phyloP scores from a whole-genome alignment of 2,888 invertebrate genomes.

The Sialis fuliginosa region DNA sequence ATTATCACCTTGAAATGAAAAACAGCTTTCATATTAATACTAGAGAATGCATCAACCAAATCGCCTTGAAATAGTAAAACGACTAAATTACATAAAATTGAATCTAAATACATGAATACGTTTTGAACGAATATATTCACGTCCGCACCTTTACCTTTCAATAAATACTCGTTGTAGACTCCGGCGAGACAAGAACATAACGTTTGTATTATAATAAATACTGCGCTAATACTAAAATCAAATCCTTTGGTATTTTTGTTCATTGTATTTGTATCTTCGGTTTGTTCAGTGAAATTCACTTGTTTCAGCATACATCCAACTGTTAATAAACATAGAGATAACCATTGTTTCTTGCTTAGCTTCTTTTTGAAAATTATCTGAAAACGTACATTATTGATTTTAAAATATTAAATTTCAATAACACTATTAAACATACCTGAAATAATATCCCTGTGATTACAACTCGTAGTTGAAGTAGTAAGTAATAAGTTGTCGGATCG shows the following conservation, averaged over 20 bases:
- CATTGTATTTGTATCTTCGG: background rate
- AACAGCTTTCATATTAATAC: conserved; percentile 34
- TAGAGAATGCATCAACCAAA: conserved; percentile 37
- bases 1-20: conserved; percentile 53
- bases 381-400: conserved; percentile 16
- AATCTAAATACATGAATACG: conserved; percentile 88
- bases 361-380: conserved; percentile 75
- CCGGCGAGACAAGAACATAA: conserved; percentile 88
- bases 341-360: conserved; percentile 68
- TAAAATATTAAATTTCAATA: conserved; percentile 5
- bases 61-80: conserved; percentile 52
- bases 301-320: conserved; percentile 85
- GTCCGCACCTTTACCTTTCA: conserved; percentile 69
- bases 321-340: conserved; percentile 72
- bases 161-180: conserved; percentile 85
- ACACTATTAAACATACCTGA: conserved; percentile 41
- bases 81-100: conserved; percentile 75
- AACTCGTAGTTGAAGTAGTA: conserved; percentile 77
- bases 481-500: conserved; percentile 88
- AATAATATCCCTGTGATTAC: conserved; percentile 83
- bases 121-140: conserved; percentile 87
- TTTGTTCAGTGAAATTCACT: conserved; percentile 30
- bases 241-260: conserved; percentile 22
- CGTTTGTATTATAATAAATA: conserved; percentile 58
- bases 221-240: conserved; percentile 37